A percentile compares a stretch with the other conserved stretches of the same genome.
These are phyloP conservation scores for Drosophila mulleri DNA, from an alignment of 2,888 invertebrate genomes.

Conservation along the genomic window DNA sequence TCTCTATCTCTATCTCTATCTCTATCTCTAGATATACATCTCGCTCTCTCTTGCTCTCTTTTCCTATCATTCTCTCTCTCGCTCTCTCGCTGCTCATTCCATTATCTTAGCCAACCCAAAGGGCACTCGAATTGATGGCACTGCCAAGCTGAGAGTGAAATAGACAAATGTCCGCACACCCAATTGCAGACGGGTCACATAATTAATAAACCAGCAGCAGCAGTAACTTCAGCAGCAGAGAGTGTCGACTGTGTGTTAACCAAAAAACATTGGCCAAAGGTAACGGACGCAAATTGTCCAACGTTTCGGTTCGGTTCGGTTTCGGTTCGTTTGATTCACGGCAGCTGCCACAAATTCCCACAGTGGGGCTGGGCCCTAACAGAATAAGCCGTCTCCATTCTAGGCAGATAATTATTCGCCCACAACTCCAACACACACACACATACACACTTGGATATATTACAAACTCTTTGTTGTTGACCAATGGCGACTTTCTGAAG, in stretches of 20 bases:
- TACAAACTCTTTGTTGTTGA: slow-evolving; percentile 15
- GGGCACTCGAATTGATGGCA: slow-evolving; percentile 2
- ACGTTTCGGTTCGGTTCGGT: slow-evolving; percentile 6
- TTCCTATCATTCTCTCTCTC: not conserved
- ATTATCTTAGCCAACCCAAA: not conserved
- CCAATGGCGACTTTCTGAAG: slow-evolving; percentile 44
- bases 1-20: not conserved
- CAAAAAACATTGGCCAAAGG: slow-evolving; percentile 4
- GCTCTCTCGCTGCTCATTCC: no score
- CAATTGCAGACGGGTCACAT: slow-evolving; percentile 37
- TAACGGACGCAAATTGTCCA: slow-evolving; percentile 13
- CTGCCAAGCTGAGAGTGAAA: slow-evolving; percentile 1
- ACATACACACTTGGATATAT: not conserved
- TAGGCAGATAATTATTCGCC: slow-evolving; percentile 37
- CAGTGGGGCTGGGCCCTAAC: slow-evolving; percentile 12
- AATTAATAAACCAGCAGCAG: slow-evolving; percentile 44
- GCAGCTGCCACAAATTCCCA: slow-evolving; percentile 56
- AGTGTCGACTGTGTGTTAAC: slow-evolving; percentile 3
- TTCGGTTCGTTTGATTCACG: slow-evolving; percentile 16
- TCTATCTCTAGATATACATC: not conserved
- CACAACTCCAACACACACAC: not conserved
- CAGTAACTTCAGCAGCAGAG: slow-evolving; percentile 6
- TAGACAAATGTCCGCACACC: slow-evolving; percentile 2
- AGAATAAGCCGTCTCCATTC: slow-evolving; percentile 15
- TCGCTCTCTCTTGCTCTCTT: not conserved